These are phyloP conservation scores for Naso thynnoides DNA, from an alignment of 2,797 vertebrate species.

Conservation along the genomic window DNA sequence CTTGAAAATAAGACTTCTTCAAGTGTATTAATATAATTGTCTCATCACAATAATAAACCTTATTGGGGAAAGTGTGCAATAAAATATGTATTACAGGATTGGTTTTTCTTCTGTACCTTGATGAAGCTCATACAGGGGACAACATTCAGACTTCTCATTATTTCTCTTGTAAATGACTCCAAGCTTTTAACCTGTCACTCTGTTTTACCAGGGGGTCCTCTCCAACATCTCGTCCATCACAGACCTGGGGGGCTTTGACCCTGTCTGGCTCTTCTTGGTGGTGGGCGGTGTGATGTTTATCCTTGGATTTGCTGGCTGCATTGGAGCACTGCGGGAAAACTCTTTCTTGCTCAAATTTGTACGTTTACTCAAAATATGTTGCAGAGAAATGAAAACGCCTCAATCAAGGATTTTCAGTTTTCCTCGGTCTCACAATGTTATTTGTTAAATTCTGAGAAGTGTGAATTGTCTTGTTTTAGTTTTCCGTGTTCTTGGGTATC, in stretches of 20 bases:
- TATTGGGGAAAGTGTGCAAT: no score
- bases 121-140: no score
- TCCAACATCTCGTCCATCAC: constrained; percentile 99
- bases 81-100: no score
- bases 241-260: constrained; percentile 97
- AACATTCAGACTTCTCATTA: no score
- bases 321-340: constrained; percentile 96
- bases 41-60: no score
- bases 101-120: no score
- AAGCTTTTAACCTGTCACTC: not conserved
- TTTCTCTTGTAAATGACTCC: no score
- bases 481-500: constrained; percentile 98
- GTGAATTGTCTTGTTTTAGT: constrained; percentile 79
- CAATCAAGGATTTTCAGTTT: not conserved
- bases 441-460: constrained; percentile 15
- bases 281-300: constrained; percentile 99
- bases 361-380: constrained; percentile 70
- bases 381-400: not conserved
- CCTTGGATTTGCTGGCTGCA: constrained; percentile 97
- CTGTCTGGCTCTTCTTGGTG: constrained; percentile 98
- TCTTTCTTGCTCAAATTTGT: constrained; percentile 98
- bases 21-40: no score
- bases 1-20: no score
- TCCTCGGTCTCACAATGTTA: not conserved
- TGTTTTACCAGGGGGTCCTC: constrained; percentile 90